phyloP scores from a whole-genome alignment of 2,113 vertebrate genomes.

The Phylloscopus whistleri region DNA sequence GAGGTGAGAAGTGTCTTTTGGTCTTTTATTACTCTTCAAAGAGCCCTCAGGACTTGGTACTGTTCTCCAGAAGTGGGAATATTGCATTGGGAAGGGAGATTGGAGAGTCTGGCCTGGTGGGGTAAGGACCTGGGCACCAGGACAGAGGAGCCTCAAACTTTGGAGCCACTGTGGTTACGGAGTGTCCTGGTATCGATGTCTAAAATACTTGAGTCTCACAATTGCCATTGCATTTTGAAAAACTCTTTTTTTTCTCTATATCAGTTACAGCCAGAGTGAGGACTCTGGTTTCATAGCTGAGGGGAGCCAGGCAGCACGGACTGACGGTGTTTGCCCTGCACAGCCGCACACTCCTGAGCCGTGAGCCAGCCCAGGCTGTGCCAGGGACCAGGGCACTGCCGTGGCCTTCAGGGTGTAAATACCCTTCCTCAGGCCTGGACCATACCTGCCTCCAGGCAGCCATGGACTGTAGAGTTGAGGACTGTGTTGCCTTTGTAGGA shows the following conservation, averaged over 20 bases:
- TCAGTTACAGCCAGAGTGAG: not conserved
- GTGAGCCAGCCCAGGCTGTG: not conserved
- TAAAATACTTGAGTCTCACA: not conserved
- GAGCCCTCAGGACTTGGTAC: not conserved
- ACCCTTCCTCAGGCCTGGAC: not conserved
- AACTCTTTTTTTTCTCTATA: accelerated
- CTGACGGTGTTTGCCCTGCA: accelerated
- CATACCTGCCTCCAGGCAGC: not conserved
- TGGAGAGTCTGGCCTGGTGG: accelerated
- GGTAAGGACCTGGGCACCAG: not conserved
- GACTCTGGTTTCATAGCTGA: not conserved
- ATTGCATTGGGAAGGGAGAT: not conserved
- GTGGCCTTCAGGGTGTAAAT: accelerated
- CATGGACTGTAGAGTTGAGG: not conserved
- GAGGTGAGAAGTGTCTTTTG: not conserved
- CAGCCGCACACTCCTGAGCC: no score
- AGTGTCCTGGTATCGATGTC: accelerated
- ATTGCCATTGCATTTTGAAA: not conserved
- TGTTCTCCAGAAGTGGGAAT: not conserved
- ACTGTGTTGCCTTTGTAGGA: not conserved
- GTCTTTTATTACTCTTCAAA: not conserved
- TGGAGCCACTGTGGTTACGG: no score
- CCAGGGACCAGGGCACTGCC: accelerated
- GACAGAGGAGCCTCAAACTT: not conserved
- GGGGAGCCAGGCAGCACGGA: not conserved